Conservation (phyloP, 2,888 invertebrate genomes). For the Drosophila phalerata region DNA sequence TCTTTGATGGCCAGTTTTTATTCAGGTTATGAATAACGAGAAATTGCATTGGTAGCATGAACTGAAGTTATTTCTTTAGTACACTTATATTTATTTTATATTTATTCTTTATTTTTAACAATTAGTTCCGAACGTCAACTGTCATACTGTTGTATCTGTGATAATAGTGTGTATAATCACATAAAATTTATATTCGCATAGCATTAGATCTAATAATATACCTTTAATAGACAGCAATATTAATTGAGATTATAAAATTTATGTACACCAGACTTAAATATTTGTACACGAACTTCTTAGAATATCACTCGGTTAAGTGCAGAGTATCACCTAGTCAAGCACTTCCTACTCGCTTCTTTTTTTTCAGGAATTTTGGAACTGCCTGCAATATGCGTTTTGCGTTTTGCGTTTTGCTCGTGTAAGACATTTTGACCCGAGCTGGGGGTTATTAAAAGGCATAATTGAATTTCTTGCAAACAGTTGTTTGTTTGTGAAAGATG, state of each 20-base stretch:
- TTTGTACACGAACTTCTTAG: neutral
- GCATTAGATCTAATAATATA: too few species aligned
- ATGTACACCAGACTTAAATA: too few species aligned
- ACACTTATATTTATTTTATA: too few species aligned
- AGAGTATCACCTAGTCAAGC: slow-evolving; percentile 1
- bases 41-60: neutral
- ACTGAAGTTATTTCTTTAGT: neutral
- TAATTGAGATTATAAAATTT: too few species aligned
- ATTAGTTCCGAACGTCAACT: too few species aligned
- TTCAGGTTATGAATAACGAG: neutral
- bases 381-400: slow-evolving; percentile 45
- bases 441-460: slow-evolving; percentile 80
- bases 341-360: slow-evolving; percentile 1
- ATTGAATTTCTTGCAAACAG: slow-evolving; percentile 82
- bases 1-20: neutral
- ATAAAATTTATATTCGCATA: too few species aligned
- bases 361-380: slow-evolving; percentile 6
- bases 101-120: too few species aligned
- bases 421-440: slow-evolving; percentile 58
- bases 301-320: too few species aligned
- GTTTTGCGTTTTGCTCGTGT: slow-evolving; percentile 33
- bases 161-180: too few species aligned
- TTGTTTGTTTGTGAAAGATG: slow-evolving; percentile 75
- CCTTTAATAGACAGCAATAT: too few species aligned
- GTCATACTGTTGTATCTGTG: too few species aligned